A percentile compares a stretch with the other conserved stretches of the same genome.
Evolutionary conservation across 1,140 invertebrate genomes (phyloP).

Genomic region (Drosophila ogumai): DNA sequence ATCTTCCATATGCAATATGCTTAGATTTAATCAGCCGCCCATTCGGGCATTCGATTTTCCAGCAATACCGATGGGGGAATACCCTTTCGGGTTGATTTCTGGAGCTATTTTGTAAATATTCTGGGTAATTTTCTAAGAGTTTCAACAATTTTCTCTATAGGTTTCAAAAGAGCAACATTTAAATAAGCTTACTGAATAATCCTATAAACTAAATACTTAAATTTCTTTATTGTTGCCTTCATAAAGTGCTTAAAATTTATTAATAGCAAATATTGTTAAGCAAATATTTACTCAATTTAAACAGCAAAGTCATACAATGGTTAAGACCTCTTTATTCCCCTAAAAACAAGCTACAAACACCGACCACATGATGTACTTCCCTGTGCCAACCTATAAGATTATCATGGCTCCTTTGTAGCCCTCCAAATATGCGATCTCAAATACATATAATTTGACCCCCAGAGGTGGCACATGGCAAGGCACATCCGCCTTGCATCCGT

Average conservation of each 20-base stretch:
- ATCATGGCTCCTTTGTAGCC: not conserved
- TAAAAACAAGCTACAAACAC: not conserved
- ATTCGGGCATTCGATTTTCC: not conserved
- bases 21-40: constrained; percentile 21
- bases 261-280: not conserved
- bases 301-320: not conserved
- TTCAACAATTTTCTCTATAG: not conserved
- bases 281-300: not conserved
- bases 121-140: not conserved
- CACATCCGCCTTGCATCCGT: constrained; percentile 34
- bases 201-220: not conserved
- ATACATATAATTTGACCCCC: constrained; percentile 11
- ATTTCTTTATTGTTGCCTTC: not conserved
- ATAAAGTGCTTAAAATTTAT: not conserved
- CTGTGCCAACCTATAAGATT: not conserved
- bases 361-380: not conserved
- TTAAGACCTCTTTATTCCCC: not conserved
- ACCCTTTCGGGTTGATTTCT: not conserved
- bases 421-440: constrained; percentile 10
- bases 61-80: not conserved
- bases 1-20: constrained; percentile 17
- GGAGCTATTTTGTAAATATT: not conserved
- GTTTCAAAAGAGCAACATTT: not conserved
- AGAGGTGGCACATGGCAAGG: constrained; percentile 17
- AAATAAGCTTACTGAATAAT: not conserved